Percentiles rank a stretch among this genome's conserved stretches.
phyloP scores from a whole-genome alignment of 2,888 invertebrate species.

The Aleiodes testaceus region DNA sequence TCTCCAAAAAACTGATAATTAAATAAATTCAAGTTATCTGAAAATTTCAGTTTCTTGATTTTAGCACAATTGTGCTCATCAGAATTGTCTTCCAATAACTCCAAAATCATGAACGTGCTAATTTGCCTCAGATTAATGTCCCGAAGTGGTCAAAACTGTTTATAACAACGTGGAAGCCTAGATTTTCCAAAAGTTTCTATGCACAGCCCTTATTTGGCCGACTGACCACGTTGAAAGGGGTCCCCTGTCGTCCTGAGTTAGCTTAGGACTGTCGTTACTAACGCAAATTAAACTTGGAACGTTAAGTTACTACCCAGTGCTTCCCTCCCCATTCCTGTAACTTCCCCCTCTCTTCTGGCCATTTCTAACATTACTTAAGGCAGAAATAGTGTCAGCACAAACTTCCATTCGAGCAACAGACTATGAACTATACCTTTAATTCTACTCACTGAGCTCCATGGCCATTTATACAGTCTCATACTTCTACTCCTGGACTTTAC shows the following conservation, averaged over 20 bases:
- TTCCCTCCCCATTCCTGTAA: too few species aligned
- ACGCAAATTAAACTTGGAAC: constrained; percentile 31
- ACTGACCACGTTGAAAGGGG: constrained; percentile 26
- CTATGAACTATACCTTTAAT: constrained; percentile 27
- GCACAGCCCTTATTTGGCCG: constrained; percentile 25
- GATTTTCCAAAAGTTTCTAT: constrained; percentile 14
- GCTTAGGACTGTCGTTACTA: constrained; percentile 26
- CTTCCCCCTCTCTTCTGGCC: neutral
- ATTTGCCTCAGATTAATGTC: too few species aligned
- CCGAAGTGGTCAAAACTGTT: neutral
- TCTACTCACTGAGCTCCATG: constrained; percentile 20
- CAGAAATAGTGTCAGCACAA: constrained; percentile 29
- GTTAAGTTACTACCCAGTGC: constrained; percentile 22
- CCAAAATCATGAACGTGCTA: too few species aligned
- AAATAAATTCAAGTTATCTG: too few species aligned
- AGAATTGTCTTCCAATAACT: too few species aligned
- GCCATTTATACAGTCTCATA: constrained; percentile 32
- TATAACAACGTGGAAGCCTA: neutral
- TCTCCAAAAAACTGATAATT: too few species aligned
- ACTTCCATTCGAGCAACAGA: constrained; percentile 31
- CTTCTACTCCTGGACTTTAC: constrained; percentile 47
- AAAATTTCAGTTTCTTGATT: too few species aligned
- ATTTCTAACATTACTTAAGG: constrained; percentile 13
- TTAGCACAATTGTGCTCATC: too few species aligned
- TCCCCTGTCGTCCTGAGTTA: constrained; percentile 17